Base-by-base conservation (phyloP, 2,797 vertebrate species). In the Megalops cyprinoides region DNA sequence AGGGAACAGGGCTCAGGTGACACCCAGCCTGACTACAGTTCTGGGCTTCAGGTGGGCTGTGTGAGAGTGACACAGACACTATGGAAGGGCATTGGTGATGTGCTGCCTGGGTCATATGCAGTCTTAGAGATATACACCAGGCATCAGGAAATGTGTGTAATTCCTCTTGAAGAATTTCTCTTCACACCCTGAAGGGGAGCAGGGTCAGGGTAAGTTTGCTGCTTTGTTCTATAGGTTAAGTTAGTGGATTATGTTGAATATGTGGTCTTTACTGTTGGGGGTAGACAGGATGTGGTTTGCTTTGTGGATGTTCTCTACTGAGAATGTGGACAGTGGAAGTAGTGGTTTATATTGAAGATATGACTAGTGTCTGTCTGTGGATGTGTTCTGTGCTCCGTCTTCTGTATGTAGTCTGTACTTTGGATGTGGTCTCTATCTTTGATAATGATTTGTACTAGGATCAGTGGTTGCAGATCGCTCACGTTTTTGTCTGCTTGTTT, bases 1-100 rank as follows among this genome's bases (percentile, higher is more conserved):
- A 84, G 62, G 85, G 90, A 87, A 89, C 1, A 48, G 65, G 65
- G 65, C 65, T 69, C 65, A 28, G 65, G 65, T 69, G 65, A 69
- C 65, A 37, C 34, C 18, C 39, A n/a, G 55, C 23, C 55, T n/a
- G 23, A 85, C 82, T 85, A 85, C 62, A 82, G 56, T 67, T 76
- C 85, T 81, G 71, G 80, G 83, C 79, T 89, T 84, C 10, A 10
- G 74, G 49, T 49, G 49, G 74, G 28, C 34, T 31, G 71, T 80
- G 81, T n/a, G 80, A 84, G 71, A 83, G 76, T 79, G 69, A 20
- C 62, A 60, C 4, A 7, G 48, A 25, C 15, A 69, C 44, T 23
- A 69, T 37, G 37, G 65, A 23, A 69, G 65, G 18, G 7, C 1
- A 69, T 18, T 20, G 15, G 20, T 20, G 20, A 69, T 69, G 23